Base-by-base conservation (phyloP, 2,797 vertebrate species). In the Nyctibius grandis region DNA sequence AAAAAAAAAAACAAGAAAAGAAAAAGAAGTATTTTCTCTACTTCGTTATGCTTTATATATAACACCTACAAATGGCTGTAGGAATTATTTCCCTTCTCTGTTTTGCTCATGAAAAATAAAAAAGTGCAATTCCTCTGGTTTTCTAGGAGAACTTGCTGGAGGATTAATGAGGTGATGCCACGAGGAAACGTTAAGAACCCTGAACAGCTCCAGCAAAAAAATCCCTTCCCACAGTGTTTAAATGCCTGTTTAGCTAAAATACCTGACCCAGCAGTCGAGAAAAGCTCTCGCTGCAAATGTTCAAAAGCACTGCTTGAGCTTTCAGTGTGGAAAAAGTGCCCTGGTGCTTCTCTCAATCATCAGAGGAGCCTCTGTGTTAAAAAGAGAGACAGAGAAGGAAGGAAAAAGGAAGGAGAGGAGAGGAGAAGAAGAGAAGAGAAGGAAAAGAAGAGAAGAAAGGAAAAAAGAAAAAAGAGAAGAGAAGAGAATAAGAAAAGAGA, bases 81-180 rank as follows among this genome's bases (percentile, higher is more conserved):
- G 44, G 65, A 95, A 75, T 93, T 85, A 84, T 88, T 90, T 88
- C 77, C 73, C 42, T 47, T 34, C 73, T 70, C 64, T 81, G 44
- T 68, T 93, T 91, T 81, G 67, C 38, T 69, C 57, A 33, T 36
- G 65, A 57, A 76, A 91, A 96, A 87, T 20, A 84, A 34, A 83
- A 82, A 63, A 3, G 74, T 65, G 54, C 77, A 57, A 9, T 57
- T 95, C 65, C 89, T 80, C 86, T 54, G 70, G 12, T 75, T 93
- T 50, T 74, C 80, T 15, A 31, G 59, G 64, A 70, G 81, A 61
- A 73, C 29, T 78, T 54, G 61, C 48, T 38, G 69, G 77, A 93
- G 90, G 77, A 95, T 91, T 90, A 86, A 97, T 75, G 74, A 94
- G 91, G 80, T 88, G 89, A 78, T 65, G 85, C 67, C 88, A 78